These are phyloP conservation scores for Heliothis virescens DNA, from an alignment of 1,140 invertebrate genomes.

Conservation along the genomic window DNA sequence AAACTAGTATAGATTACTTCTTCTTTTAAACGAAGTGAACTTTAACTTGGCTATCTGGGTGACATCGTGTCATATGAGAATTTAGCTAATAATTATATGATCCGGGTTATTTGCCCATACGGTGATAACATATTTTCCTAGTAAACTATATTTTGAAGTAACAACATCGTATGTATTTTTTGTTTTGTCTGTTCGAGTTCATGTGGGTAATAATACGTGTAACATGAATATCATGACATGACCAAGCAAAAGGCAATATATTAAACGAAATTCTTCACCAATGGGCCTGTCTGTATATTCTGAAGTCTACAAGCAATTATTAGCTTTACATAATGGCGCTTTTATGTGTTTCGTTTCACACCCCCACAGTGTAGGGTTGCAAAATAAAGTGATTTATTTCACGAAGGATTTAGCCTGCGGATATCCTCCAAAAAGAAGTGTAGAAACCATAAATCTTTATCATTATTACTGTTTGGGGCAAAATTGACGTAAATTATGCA, in stretches of 20 bases:
- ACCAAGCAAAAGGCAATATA: too few species aligned
- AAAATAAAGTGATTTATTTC: slow-evolving; percentile 41
- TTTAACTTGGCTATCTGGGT: background rate
- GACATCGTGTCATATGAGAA: background rate
- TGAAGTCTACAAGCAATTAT: slow-evolving; percentile 11
- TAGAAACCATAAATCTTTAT: background rate
- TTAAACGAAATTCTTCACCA: background rate
- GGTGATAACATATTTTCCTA: background rate
- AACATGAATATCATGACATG: too few species aligned
- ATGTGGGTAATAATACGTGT: too few species aligned
- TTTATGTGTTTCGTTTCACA: slow-evolving; percentile 27
- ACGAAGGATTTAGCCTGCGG: background rate
- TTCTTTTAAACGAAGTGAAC: background rate
- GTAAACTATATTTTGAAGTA: background rate
- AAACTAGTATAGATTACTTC: too few species aligned
- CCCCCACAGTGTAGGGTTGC: slow-evolving; percentile 32
- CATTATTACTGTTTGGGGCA: background rate
- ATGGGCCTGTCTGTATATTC: background rate
- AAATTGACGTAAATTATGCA: slow-evolving; percentile 49
- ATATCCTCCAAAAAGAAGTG: background rate
- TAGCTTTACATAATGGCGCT: slow-evolving; percentile 22
- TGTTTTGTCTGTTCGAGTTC: too few species aligned
- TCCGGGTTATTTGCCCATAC: slow-evolving; percentile 3
- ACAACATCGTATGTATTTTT: too few species aligned
- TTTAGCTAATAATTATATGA: background rate